phyloP scores from a whole-genome alignment of 2,113 vertebrate genomes.

The Gila orcuttii region DNA sequence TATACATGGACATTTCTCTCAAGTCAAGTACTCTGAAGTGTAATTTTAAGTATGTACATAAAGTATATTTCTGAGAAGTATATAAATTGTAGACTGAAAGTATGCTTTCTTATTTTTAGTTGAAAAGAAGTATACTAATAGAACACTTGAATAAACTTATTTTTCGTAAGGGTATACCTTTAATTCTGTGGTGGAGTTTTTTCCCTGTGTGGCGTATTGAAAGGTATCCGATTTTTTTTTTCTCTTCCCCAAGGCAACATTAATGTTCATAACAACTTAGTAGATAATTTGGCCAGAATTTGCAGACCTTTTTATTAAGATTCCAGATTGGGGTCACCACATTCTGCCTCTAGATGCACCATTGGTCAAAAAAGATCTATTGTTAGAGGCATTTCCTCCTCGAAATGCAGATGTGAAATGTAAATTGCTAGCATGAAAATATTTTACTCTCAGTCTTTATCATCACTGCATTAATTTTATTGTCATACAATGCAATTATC shows the following conservation, averaged over 20 bases:
- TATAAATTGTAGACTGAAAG: too few species aligned
- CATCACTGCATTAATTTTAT: conserved; percentile 57
- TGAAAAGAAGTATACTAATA: too few species aligned
- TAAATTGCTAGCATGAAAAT: conserved; percentile 69
- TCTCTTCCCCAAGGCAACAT: neutral
- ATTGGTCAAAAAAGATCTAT: conserved; percentile 53
- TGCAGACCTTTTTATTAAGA: conserved; percentile 69
- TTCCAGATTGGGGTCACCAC: conserved; percentile 70
- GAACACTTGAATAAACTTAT: too few species aligned
- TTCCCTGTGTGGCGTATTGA: conserved; percentile 65
- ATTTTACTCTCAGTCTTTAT: conserved; percentile 62
- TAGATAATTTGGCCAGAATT: conserved; percentile 61
- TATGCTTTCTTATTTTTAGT: too few species aligned
- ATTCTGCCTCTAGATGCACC: conserved; percentile 56
- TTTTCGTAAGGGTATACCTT: too few species aligned
- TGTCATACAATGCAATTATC: conserved; percentile 62
- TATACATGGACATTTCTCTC: too few species aligned
- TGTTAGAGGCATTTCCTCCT: conserved; percentile 40
- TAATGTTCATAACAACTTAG: conserved; percentile 70
- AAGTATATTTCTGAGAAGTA: too few species aligned
- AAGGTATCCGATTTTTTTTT: conserved; percentile 47
- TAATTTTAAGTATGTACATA: too few species aligned
- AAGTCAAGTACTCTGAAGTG: too few species aligned
- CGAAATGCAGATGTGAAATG: conserved; percentile 57
- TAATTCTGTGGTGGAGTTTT: too few species aligned